These are phyloP conservation scores for Cheilosia impressa DNA, from an alignment of 2,888 invertebrate species.

Conservation along the genomic window DNA sequence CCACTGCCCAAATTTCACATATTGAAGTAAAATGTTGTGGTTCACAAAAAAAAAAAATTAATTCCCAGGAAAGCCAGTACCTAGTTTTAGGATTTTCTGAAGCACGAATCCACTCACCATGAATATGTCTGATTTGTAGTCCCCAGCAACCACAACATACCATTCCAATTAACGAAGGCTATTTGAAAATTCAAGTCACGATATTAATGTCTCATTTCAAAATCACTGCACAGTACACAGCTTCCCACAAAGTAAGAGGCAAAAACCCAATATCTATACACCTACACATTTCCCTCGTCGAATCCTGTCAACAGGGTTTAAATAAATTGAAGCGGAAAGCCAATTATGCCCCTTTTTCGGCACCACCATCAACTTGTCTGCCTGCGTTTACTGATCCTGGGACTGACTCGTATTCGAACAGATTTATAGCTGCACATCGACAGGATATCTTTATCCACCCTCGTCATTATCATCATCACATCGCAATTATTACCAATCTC, in stretches of 20 bases:
- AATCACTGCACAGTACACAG: too few relatives aligned
- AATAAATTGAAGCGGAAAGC: conserved; percentile 24
- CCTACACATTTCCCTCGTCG: neutral
- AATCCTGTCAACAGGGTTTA: conserved; percentile 15
- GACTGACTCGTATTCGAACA: neutral
- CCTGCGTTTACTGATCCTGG: neutral
- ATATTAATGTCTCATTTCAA: too few relatives aligned
- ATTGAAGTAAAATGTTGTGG: too few relatives aligned
- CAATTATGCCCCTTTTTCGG: conserved; percentile 19
- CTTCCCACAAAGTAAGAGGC: too few relatives aligned
- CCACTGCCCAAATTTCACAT: too few relatives aligned
- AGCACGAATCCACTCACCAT: too few relatives aligned
- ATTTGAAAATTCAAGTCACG: too few relatives aligned
- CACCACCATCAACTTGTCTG: neutral
- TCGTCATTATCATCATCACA: conserved; percentile 21
- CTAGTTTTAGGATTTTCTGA: too few relatives aligned
- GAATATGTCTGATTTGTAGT: too few relatives aligned
- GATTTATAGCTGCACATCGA: conserved; percentile 36
- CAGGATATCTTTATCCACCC: conserved; percentile 26
- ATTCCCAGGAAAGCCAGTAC: too few relatives aligned
- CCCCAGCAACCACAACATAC: neutral
- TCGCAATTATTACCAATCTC: neutral
- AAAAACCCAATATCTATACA: neutral
- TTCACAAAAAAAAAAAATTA: too few relatives aligned
- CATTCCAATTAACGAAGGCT: too few relatives aligned